phyloP scores from a whole-genome alignment of 1,140 invertebrate genomes.

The Drusus annulatus region DNA sequence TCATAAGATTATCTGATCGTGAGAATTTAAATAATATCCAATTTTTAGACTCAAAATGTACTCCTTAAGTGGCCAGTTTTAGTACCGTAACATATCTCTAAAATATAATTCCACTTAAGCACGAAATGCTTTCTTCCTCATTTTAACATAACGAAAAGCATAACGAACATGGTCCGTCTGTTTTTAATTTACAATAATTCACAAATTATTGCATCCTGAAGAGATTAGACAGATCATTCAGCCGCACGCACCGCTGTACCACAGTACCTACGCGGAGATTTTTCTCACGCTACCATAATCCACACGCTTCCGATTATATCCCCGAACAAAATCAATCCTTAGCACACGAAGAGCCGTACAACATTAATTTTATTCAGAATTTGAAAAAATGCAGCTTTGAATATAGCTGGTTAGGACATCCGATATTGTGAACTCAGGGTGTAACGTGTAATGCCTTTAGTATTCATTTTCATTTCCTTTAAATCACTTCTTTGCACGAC shows the following conservation, averaged over 20 bases:
- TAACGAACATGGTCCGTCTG: no score
- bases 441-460: neutral
- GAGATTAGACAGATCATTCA: no score
- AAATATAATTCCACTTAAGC: no score
- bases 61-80: no score
- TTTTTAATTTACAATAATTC: no score
- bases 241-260: no score
- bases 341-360: constrained; percentile 7
- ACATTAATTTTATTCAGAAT: neutral
- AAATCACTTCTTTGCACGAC: constrained; percentile 58
- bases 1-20: no score
- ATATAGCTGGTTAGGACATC: neutral
- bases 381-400: neutral
- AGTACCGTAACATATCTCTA: no score
- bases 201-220: neutral
- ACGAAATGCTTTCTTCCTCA: no score
- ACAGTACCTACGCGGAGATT: neutral
- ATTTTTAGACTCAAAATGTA: no score
- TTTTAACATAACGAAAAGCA: no score
- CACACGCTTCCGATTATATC: neutral
- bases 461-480: constrained; percentile 42
- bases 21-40: no score
- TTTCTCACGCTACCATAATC: constrained; percentile 8
- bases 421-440: neutral
- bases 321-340: neutral